Evolutionary conservation across 1,140 invertebrate species (phyloP), one percentile per base, ranked within the genome.

Genomic region (Batillaria attramentaria): DNA sequence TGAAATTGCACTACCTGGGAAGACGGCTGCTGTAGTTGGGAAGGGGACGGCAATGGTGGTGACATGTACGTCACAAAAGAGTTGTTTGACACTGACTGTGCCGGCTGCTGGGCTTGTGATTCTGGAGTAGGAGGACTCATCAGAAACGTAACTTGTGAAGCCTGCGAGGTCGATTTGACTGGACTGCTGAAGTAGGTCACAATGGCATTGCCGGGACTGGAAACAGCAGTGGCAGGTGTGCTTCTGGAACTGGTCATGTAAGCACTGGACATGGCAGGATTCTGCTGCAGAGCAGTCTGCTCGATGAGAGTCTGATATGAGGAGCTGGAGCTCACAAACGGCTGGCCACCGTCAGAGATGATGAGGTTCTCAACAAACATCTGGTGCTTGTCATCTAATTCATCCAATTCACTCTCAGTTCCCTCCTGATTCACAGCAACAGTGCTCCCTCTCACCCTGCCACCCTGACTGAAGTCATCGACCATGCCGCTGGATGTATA

Each of bases 321-420:
- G n/a, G n/a, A n/a, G n/a, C n/a, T n/a, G n/a, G n/a, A n/a, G n/a
- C n/a, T n/a, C n/a, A n/a, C n/a, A n/a, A 37, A 37, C 33, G 28
- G 6, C 35, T 69, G 35, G 13, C 37, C 24, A n/a, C 39, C 57
- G 20, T 75, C 73, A 60, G 73, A 75, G 18, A 75, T 10, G 35
- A 75, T 42, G 37, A 75, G 41, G 54, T 75, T 75, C 28, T 75
- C 73, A 8, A 75, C 33, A 39, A 54, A 75, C 37, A 75, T n/a
- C 3, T 50, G 73, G 4, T 37, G 68, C 68, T 70, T 70, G 16
- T 18, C 20, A 6, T 69, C 66, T 6, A n/a, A n/a, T n/a, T 37
- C 66, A 2, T 39, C 24, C 16, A 39, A 28, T 10, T 46, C 24
- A 28, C 8, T 46, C n/a, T 46, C 33, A 16, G 3, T 24, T 39